Percentiles rank a stretch among this genome's conserved stretches.
These are phyloP conservation scores for Magallana ariakensis DNA, from an alignment of 1,140 invertebrate species.

Conservation along the genomic window DNA sequence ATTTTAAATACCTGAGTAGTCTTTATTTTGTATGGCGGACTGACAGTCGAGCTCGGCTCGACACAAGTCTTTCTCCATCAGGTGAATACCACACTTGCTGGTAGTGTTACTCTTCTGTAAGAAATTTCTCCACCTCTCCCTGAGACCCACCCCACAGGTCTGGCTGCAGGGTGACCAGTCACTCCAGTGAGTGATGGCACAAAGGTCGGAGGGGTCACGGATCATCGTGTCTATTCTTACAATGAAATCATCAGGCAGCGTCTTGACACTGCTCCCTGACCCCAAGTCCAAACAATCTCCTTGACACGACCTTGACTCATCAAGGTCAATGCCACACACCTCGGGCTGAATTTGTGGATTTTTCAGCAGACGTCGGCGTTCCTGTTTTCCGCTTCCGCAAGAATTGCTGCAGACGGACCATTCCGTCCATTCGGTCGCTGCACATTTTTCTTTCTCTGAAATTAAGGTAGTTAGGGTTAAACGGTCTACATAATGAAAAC, in stretches of 20 bases:
- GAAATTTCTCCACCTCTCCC: conserved; percentile 74
- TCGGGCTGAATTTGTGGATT: conserved; percentile 80
- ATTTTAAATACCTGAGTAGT: conserved; percentile 72
- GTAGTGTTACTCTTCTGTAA: conserved; percentile 62
- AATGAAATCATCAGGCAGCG: conserved; percentile 72
- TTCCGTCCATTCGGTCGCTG: conserved; percentile 81
- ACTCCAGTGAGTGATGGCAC: conserved; percentile 82
- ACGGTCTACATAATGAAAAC: conserved; percentile 3
- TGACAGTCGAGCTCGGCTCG: conserved; percentile 71
- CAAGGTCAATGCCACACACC: conserved; percentile 79
- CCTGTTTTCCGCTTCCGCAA: conserved; percentile 82
- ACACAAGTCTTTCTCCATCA: conserved; percentile 76
- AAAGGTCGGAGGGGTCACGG: conserved; percentile 71
- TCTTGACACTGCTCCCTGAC: conserved; percentile 73
- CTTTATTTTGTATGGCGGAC: conserved; percentile 75
- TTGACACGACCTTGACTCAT: conserved; percentile 79
- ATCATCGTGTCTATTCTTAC: conserved; percentile 66
- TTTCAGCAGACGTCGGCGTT: conserved; percentile 80
- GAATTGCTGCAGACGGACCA: conserved; percentile 83
- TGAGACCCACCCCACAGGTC: conserved; percentile 80
- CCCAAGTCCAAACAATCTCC: conserved; percentile 67
- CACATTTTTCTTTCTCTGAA: conserved; percentile 81
- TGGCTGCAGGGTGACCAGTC: conserved; percentile 84
- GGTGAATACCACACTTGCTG: conserved; percentile 67
- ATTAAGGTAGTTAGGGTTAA: conserved; percentile 43